A percentile compares a stretch with the other conserved stretches of the same genome.
These are phyloP conservation scores for Diabrotica balteata DNA, from an alignment of 2,888 invertebrate species.

Conservation along the genomic window DNA sequence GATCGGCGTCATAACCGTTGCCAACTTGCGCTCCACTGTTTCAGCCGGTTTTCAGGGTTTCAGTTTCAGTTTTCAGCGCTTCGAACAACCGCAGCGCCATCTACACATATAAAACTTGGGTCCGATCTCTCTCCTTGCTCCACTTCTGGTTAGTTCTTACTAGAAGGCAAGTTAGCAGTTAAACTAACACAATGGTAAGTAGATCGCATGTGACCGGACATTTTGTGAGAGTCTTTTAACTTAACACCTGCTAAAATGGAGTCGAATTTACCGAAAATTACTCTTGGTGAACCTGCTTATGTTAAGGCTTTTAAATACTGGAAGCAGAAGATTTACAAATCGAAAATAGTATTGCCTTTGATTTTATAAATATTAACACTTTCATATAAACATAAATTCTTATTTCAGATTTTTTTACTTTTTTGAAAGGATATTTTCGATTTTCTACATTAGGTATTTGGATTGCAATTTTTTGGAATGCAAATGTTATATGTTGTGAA, in stretches of 20 bases:
- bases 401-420: conserved; percentile 25
- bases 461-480: conserved; percentile 39
- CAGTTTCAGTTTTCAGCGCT: conserved; percentile 47
- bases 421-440: conserved; percentile 27
- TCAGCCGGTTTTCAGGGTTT: conserved; percentile 34
- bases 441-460: conserved; percentile 46
- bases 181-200: conserved; percentile 60
- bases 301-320: conserved; percentile 56
- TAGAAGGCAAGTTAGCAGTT: conserved; percentile 69
- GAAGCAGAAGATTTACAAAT: conserved; percentile 57
- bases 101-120: conserved; percentile 78
- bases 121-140: conserved; percentile 72
- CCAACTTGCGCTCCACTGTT: conserved; percentile 14
- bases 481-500: conserved; percentile 36
- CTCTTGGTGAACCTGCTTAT: conserved; percentile 50
- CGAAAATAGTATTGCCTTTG: conserved; percentile 55
- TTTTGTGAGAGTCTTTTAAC: conserved; percentile 24
- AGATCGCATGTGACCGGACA: conserved; percentile 38
- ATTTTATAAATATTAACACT: conserved; percentile 35
- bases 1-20: conserved; percentile 4
- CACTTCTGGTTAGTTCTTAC: conserved; percentile 79
- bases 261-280: conserved; percentile 37
- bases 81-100: conserved; percentile 69
- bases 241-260: conserved; percentile 27
- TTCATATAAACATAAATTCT: conserved; percentile 26